Conservation (phyloP, 2,797 vertebrate genomes). For the Gastrophryne carolinensis region DNA sequence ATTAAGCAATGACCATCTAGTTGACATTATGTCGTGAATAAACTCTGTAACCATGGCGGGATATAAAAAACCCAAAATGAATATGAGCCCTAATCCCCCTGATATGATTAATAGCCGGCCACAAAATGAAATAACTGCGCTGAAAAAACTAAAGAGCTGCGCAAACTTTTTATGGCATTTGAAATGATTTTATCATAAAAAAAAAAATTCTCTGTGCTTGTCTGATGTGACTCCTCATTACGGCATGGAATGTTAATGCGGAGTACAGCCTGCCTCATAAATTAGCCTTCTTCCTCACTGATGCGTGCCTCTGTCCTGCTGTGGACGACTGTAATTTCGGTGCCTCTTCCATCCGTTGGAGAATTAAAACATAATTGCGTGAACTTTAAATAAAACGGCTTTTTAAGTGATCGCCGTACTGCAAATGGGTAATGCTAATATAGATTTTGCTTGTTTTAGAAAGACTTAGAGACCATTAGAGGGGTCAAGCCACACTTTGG, state of each 20-base stretch:
- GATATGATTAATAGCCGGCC: slow-evolving; percentile 54
- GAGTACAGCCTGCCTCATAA: slow-evolving; percentile 58
- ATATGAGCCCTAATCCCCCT: not conserved
- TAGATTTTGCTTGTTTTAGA: slow-evolving; percentile 36
- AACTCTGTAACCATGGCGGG: not conserved
- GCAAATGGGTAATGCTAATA: slow-evolving; percentile 25
- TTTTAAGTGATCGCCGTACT: slow-evolving; percentile 46
- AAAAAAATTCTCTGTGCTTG: slow-evolving; percentile 56
- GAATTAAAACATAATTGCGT: slow-evolving; percentile 59
- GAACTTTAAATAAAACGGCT: slow-evolving; percentile 55
- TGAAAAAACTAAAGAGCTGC: slow-evolving; percentile 56
- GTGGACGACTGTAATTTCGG: slow-evolving; percentile 45
- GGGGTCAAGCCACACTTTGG: not conserved
- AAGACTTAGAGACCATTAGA: slow-evolving; percentile 12
- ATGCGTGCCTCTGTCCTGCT: slow-evolving; percentile 61
- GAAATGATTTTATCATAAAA: slow-evolving; percentile 59
- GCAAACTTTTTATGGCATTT: slow-evolving; percentile 61
- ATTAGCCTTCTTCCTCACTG: slow-evolving; percentile 58
- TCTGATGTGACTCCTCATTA: slow-evolving; percentile 60
- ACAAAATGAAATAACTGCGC: slow-evolving; percentile 45
- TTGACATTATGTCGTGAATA: not conserved
- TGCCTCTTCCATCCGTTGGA: slow-evolving; percentile 57
- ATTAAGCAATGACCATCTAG: not conserved
- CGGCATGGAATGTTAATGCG: slow-evolving; percentile 57
- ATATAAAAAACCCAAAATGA: slow-evolving; percentile 8